Evolutionary conservation across 35 echinoderm and acorn worm species (phyloP).

Genomic region (Eucidaris tribuloides): DNA sequence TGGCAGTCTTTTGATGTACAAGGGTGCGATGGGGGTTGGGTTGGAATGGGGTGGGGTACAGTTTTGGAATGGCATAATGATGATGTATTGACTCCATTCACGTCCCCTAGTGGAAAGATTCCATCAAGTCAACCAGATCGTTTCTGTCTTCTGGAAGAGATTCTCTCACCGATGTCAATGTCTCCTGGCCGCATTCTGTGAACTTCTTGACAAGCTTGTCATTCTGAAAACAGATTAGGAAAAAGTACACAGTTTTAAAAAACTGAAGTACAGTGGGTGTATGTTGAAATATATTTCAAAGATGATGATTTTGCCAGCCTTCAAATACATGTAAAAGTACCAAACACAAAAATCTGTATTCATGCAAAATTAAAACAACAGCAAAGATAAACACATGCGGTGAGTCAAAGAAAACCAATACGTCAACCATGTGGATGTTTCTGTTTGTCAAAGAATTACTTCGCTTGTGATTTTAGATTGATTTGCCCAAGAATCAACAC

Average conservation of each 20-base stretch:
- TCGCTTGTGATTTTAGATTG: not conserved
- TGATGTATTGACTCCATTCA: no score
- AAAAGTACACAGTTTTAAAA: not conserved
- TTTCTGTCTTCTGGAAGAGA: conserved; percentile 14
- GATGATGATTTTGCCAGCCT: no score
- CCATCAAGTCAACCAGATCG: not conserved
- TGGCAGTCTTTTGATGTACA: no score
- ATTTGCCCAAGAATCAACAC: not conserved
- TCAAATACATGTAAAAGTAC: not conserved
- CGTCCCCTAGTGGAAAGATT: not conserved
- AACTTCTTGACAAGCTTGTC: not conserved
- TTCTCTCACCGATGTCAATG: not conserved
- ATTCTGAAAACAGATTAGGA: not conserved
- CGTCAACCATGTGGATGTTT: not conserved
- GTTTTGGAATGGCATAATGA: no score
- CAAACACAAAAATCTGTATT: not conserved
- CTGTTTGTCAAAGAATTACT: not conserved
- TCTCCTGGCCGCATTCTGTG: not conserved
- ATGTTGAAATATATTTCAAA: no score
- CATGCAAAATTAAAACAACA: not conserved
- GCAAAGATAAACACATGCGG: not conserved
- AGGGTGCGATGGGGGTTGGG: no score
- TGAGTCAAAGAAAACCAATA: not conserved
- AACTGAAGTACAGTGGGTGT: not conserved
- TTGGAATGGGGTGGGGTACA: no score